Base-by-base conservation (phyloP, 2,888 invertebrate genomes). In the Eulithis prunata region DNA sequence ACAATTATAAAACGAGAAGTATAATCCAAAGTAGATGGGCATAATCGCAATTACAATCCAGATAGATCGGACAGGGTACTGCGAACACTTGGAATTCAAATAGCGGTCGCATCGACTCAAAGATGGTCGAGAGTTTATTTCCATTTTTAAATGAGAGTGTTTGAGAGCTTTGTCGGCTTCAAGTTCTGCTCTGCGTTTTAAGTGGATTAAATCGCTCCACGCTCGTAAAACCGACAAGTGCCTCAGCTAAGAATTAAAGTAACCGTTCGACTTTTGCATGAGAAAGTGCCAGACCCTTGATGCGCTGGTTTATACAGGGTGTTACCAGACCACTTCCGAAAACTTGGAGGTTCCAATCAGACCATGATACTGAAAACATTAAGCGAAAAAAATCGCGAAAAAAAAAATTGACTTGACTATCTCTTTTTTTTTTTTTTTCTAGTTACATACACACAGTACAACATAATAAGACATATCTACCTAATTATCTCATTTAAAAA, bases 181-280 rank as follows among this genome's bases (percentile, higher is more conserved):
- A 89, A 91, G 92, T 88, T 91, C 91, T 92, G 92, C 91, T 91
- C 88, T 88, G 92, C 88, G 92, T 93, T 93, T 93, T 93, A 93
- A 93, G 93, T 93, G 93, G 93, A 93, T 93, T 93, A 93, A 93
- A 93, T 91, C 91, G 91, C 91, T 91, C 89, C 81, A 89, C 89
- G 91, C 91, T 92, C 91, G 91, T 92, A 93, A 91, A 93, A 91
- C 91, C 91, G 91, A 92, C 92, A 93, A 92, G 91, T 92, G 91
- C 90, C 89, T 78, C 76, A 85, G 89, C 90, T 87, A 91, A 91
- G 91, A 92, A 92, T 92, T 92, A 91, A 92, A 92, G 91, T 92
- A 91, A 92, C 90, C 81, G 85, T 93, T 91, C 90, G 91, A 91
- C 91, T 91, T 93, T 91, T 92, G 92, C 93, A 92, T 92, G 91